phyloP scores from a whole-genome alignment of 2,888 invertebrate species.

The Hydrotaea cyrtoneurina region DNA sequence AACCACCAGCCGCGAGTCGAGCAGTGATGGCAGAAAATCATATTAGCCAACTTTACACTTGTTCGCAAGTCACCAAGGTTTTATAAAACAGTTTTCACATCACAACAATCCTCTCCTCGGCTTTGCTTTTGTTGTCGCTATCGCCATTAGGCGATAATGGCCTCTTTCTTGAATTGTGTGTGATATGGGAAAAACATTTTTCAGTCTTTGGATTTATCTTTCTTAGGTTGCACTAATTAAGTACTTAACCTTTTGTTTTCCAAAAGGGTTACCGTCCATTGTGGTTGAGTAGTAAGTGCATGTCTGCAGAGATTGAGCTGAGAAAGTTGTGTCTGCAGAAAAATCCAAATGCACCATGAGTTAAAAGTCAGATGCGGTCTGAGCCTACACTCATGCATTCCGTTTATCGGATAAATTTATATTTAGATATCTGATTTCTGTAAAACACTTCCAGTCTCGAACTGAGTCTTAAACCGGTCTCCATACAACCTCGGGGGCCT shows the following conservation, averaged over 20 bases:
- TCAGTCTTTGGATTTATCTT: not conserved
- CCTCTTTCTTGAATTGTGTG: not conserved
- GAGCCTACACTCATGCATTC: too few relatives aligned
- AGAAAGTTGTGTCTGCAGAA: not conserved
- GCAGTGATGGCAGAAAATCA: not conserved
- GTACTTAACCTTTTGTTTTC: slow-evolving; percentile 42
- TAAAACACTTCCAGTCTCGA: too few relatives aligned
- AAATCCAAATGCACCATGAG: too few relatives aligned
- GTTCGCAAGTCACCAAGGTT: not conserved
- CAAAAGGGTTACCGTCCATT: slow-evolving; percentile 9
- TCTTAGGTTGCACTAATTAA: slow-evolving; percentile 14
- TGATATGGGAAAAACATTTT: slow-evolving; percentile 43
- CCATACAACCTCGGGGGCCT: too few relatives aligned
- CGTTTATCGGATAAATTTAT: too few relatives aligned
- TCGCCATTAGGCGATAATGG: slow-evolving; percentile 9
- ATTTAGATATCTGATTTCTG: too few relatives aligned
- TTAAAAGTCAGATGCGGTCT: too few relatives aligned
- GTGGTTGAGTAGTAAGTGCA: not conserved
- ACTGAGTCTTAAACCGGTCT: too few relatives aligned
- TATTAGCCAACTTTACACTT: slow-evolving; percentile 35
- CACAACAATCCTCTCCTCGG: slow-evolving; percentile 13
- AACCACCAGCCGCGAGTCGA: not conserved
- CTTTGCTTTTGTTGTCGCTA: not conserved
- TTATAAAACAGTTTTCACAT: slow-evolving; percentile 42
- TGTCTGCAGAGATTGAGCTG: not conserved